Evolutionary conservation across 2,797 vertebrate species (phyloP).

Genomic region (Sebastes diploproa): DNA sequence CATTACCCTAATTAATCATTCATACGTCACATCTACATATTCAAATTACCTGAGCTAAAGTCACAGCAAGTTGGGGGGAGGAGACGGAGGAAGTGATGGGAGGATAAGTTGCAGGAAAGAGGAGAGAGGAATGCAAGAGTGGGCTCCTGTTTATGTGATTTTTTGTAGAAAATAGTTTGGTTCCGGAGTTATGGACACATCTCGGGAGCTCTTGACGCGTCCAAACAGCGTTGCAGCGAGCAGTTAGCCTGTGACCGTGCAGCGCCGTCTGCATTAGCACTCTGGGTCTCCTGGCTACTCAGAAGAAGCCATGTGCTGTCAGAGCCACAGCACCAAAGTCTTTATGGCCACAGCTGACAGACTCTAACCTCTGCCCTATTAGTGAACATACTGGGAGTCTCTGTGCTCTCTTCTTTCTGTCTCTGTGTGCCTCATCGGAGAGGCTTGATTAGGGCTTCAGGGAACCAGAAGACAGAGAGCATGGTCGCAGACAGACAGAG

Average conservation of each 20-base stretch:
- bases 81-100: conserved; percentile 17
- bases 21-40: conserved; percentile 79
- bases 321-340: conserved; percentile 54
- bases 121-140: not conserved
- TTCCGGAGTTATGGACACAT: conserved; percentile 21
- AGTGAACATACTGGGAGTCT: conserved; percentile 63
- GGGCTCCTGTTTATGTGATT: not conserved
- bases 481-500: conserved; percentile 33
- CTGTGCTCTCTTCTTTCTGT: conserved; percentile 45
- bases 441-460: conserved; percentile 78
- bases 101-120: conserved; percentile 16
- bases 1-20: conserved; percentile 80
- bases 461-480: conserved; percentile 60
- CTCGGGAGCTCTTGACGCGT: conserved; percentile 4
- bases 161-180: conserved; percentile 22
- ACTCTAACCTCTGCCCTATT: conserved; percentile 75
- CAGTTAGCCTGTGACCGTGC: conserved; percentile 58
- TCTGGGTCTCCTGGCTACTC: conserved; percentile 48
- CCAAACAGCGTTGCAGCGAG: conserved; percentile 30
- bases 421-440: conserved; percentile 52
- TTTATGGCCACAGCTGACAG: conserved; percentile 71
- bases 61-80: conserved; percentile 29
- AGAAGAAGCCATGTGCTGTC: conserved; percentile 58
- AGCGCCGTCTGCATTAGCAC: conserved; percentile 41
- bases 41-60: conserved; percentile 69